A percentile compares a stretch with the other conserved stretches of the same genome.
Conservation (phyloP, 2,797 vertebrate species). For the Jordanella pulchra region DNA sequence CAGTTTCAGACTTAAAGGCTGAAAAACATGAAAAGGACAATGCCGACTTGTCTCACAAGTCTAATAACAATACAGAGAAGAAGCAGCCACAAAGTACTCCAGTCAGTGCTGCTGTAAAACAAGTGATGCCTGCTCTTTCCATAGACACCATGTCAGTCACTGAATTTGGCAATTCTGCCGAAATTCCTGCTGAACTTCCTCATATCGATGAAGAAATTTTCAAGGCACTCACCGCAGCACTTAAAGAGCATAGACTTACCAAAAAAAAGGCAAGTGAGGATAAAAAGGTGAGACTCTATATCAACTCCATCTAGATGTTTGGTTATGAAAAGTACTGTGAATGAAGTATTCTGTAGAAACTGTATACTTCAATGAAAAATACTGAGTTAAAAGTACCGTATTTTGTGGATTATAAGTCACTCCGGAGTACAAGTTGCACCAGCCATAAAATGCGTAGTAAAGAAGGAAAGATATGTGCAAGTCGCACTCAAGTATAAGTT, state of each 20-base stretch:
- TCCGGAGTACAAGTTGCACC: too few species aligned
- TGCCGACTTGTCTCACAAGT: rapidly evolving
- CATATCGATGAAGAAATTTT: slow-evolving; percentile 50
- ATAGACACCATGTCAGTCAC: not conserved
- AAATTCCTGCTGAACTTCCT: slow-evolving; percentile 37
- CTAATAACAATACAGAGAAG: not conserved
- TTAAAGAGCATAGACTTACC: slow-evolving; percentile 59
- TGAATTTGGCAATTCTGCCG: not conserved
- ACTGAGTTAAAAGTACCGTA: not conserved
- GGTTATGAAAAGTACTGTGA: not conserved
- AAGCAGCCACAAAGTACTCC: not conserved
- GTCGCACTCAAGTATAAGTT: too few species aligned
- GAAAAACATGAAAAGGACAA: not conserved
- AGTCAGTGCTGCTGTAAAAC: not conserved
- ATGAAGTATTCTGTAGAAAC: not conserved
- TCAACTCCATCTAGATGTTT: not conserved
- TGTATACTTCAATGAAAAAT: not conserved
- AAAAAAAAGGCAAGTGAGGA: not conserved
- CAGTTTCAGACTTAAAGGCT: not conserved
- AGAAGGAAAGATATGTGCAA: too few species aligned
- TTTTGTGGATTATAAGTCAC: too few species aligned
- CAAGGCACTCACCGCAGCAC: slow-evolving; percentile 49
- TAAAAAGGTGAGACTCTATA: slow-evolving; percentile 23
- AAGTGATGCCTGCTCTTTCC: not conserved
- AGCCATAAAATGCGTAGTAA: too few species aligned